A percentile compares a stretch with the other conserved stretches of the same genome.
Conservation (phyloP, 2,113 vertebrate species). For the Stigmatopora argus region DNA sequence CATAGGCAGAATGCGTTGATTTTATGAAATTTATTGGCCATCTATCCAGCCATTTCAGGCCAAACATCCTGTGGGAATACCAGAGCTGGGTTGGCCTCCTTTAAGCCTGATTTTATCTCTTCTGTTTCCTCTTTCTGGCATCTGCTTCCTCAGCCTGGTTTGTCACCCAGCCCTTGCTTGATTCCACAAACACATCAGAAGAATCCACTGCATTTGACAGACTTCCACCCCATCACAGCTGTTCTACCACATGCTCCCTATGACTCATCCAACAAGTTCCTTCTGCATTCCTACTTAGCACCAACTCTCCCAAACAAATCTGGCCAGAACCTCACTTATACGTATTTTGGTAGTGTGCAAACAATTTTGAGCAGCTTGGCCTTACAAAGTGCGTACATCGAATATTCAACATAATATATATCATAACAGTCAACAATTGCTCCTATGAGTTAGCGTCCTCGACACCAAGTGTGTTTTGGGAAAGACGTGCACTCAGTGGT, state of each 20-base stretch:
- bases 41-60: not conserved
- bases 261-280: conserved; percentile 6
- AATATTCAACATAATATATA: not conserved
- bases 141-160: not conserved
- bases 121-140: not conserved
- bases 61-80: not conserved
- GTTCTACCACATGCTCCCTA: not conserved
- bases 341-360: not conserved
- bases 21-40: not conserved
- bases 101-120: not conserved
- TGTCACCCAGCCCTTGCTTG: not conserved
- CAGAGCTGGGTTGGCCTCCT: not conserved
- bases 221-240: conserved; percentile 1
- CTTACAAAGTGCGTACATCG: not conserved
- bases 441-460: not conserved
- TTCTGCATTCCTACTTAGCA: not conserved
- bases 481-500: too few species aligned
- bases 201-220: not conserved
- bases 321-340: not conserved
- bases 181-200: conserved; percentile 5
- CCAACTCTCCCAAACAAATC: not conserved
- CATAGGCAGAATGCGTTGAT: not conserved
- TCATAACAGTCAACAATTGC: not conserved
- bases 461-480: not conserved
- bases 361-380: not conserved